Evolutionary conservation across 2,113 vertebrate species (phyloP), one percentile per base, ranked within the genome.

Genomic region (Otis tarda): DNA sequence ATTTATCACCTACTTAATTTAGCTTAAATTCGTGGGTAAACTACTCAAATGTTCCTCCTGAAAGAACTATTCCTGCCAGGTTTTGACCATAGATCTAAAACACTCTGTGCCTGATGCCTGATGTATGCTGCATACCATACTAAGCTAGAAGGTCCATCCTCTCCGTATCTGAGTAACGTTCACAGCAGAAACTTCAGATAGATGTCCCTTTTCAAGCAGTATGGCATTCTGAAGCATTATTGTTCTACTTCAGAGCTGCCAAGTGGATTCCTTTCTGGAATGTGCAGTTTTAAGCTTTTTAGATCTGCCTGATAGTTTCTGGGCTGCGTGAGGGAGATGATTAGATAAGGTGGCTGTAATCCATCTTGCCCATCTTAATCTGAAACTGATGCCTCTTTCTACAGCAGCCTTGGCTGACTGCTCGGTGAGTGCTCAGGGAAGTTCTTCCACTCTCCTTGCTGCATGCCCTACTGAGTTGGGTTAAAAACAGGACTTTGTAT

Each of bases 71-170:
- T 73, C 45, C 35, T 61, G 90, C 14, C 35, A 22, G 33, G 30
- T 35, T 91, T 89, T 79, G 57, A 49, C 47, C 35, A 3, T n/a
- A 71, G 31, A 39, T 77, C 57, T 92, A 21, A 67, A 85, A 14
- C 20, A 12, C 6, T n/a, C 52, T 14, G 23, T 75, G 43, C n/a
- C 53, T 11, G 57, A 18, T 2, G 10, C 3, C 0, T 13, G 23
- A 8, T 12, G 4, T 9, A 4, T 59, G 18, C 35, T 55, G n/a
- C 33, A 5, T 39, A 10, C 25, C 17, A 12, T n/a, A 8, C 70
- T 47, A 14, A 71, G 43, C 37, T 17, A 24, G 53, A n/a, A 83
- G 31, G 23, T 50, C 8, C 21, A 5, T n/a, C 43, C 30, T 84
- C 30, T 82, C 33, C 20, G 0, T 28, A 30, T 20, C 65, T 49